Conservation (phyloP, 2,797 vertebrate genomes). For the Potorous gilbertii region DNA sequence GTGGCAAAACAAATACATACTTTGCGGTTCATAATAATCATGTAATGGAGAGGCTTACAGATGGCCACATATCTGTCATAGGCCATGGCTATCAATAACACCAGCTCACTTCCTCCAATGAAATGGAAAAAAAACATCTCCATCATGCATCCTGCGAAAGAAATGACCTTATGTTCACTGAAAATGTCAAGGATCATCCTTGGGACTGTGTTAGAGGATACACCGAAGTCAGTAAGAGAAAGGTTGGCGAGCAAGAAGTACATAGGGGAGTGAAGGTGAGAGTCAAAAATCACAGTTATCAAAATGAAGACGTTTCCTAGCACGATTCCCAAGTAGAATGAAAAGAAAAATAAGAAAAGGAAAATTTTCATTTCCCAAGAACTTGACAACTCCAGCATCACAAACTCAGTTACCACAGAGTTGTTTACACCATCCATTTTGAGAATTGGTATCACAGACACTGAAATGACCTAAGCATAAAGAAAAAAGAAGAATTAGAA, state of each 20-base stretch:
- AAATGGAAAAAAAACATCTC: slow-evolving; percentile 61
- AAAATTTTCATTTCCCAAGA: background rate
- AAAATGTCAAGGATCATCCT: slow-evolving; percentile 48
- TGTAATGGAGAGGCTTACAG: slow-evolving; percentile 46
- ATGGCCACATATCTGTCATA: slow-evolving; percentile 50
- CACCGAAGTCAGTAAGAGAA: slow-evolving; percentile 41
- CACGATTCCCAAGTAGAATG: background rate
- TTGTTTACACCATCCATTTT: background rate
- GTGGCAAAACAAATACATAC: slow-evolving; percentile 19
- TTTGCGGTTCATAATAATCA: slow-evolving; percentile 23
- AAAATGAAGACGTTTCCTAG: background rate
- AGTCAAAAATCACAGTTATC: background rate
- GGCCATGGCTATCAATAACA: slow-evolving; percentile 51
- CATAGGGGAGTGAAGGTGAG: background rate
- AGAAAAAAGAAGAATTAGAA: background rate
- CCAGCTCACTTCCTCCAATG: slow-evolving; percentile 24
- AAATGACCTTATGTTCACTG: slow-evolving; percentile 39
- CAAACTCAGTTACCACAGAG: background rate
- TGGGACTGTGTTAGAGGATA: slow-evolving; percentile 50
- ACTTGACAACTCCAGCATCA: background rate
- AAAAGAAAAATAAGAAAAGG: background rate
- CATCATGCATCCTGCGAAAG: slow-evolving; percentile 40
- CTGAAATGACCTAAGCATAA: background rate
- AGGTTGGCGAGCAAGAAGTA: background rate
- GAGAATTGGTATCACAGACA: background rate